These are phyloP conservation scores for Drosophila pachea DNA, from an alignment of 1,140 invertebrate genomes.

Conservation along the genomic window DNA sequence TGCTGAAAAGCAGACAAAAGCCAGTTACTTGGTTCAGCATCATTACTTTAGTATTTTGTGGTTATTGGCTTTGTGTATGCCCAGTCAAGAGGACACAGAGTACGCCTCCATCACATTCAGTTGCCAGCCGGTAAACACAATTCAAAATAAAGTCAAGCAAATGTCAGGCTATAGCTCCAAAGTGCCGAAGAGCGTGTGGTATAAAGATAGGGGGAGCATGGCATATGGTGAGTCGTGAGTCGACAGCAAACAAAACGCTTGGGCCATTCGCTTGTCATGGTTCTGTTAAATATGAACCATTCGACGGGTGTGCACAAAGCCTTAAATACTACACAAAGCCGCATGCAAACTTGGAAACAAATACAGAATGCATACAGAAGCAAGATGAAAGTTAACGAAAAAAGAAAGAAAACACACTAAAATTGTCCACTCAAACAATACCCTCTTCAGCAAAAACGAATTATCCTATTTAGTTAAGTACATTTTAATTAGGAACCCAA, in stretches of 20 bases:
- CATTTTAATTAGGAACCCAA: no score
- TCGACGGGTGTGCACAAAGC: slow-evolving; percentile 34
- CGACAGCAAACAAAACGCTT: slow-evolving; percentile 28
- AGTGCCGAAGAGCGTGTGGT: background rate
- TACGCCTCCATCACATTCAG: slow-evolving; percentile 20
- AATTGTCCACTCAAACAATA: background rate
- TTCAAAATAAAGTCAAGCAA: slow-evolving; percentile 36
- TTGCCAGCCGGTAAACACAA: slow-evolving; percentile 27
- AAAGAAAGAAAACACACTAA: background rate
- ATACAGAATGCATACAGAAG: background rate
- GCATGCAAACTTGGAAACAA: slow-evolving; percentile 13
- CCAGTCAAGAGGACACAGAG: slow-evolving; percentile 1
- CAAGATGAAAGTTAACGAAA: background rate
- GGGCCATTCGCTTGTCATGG: slow-evolving; percentile 16
- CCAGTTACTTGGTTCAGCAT: slow-evolving; percentile 66
- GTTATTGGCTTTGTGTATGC: slow-evolving; percentile 60
- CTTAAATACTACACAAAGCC: slow-evolving; percentile 32
- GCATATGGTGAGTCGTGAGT: background rate
- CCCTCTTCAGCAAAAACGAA: background rate
- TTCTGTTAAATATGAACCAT: slow-evolving; percentile 37
- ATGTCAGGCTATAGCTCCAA: slow-evolving; percentile 27
- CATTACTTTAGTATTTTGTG: slow-evolving; percentile 71
- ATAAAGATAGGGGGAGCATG: background rate
- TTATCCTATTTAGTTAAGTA: no score
- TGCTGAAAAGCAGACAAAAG: slow-evolving; percentile 37